Evolutionary conservation across 2,797 vertebrate genomes (phyloP), one percentile per base, ranked within the genome.

Genomic region (Poeciliopsis infans): DNA sequence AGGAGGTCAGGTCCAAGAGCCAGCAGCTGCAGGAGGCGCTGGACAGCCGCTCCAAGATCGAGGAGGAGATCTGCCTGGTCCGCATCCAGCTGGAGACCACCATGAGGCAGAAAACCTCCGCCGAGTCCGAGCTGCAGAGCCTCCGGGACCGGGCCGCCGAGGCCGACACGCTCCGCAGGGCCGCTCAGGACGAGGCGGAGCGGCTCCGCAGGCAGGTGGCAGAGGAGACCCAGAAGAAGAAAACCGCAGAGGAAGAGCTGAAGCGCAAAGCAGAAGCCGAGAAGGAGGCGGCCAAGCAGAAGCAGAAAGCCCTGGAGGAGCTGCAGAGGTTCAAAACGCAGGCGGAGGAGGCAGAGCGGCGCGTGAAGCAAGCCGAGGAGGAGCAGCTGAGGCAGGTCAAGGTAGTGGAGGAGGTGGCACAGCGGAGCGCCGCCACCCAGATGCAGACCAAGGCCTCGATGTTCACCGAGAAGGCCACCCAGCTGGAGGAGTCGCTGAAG

Each of bases 141-240:
- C 95, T 98, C 72, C 93, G 97, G 39, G 93, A 91, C 0, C 94
- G 94, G 0, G 98, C 97, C 0, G 92, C 94, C 0, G 97, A 98
- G 0, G 98, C 98, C 0, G 98, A 99, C 88, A 94, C 91, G n/a
- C 96, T 97, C 82, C 95, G 96, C 88, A 95, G 95, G 70, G 89
- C 94, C 25, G 96, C 96, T 0, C 98, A 99, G 91, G 98, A 99
- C 1, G 98, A 99, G 84, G 98, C 98, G 0, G 98, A 99, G 73
- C 97, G 97, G 66, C 92, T 99, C 74, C 96, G 97, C 47, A 95
- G 94, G 77, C 98, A 99, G 91, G 98, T 98, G 45, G 92, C 96
- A 0, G 98, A 99, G 0, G 98, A 99, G 94, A 94, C 95, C 4
- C 97, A 98, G 93, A 98, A 97, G 79, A 99, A 99, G 91, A 95